Evolutionary conservation across 1,140 invertebrate genomes (phyloP), one percentile per base, ranked within the genome.

Genomic region (Drosophila lowei): DNA sequence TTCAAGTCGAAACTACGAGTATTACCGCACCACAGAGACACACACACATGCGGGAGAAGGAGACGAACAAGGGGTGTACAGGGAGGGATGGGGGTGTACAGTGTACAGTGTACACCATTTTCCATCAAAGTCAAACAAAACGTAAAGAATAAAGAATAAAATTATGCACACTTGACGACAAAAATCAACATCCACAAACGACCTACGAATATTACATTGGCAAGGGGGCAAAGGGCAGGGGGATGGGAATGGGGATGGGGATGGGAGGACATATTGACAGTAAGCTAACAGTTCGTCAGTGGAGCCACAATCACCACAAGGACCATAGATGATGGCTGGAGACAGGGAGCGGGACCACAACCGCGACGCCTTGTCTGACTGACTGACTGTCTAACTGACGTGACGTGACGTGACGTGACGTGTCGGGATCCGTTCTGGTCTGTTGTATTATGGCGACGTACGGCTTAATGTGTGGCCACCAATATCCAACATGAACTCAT

Each of bases 241-340:
- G 6, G 28, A 6, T 5, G n/a, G 34, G 2, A 7, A 0, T 5
- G 25, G 38, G 23, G 21, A 38, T 13, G 8, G 9, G 21, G 58
- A 48, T 23, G 50, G 54, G 54, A 52, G 49, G 59, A 77, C 65
- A 78, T 83, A 83, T 83, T 83, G 79, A 83, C 79, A 83, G 61
- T 83, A 73, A 83, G 79, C 80, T 83, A 79, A 83, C 79, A 83
- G 71, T 81, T 83, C 74, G 74, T 83, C 79, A 83, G 48, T 67
- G 76, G 42, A 57, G 77, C 77, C 64, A 61, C 30, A 53, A 18
- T 59, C 34, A 38, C 11, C 34, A 13, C 34, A 38, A 47, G 53
- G 61, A 66, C 55, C 16, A 66, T 30, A 48, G 41, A 55, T 61
- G 57, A 81, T 72, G 38, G 57, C 80, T 72, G 38, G 56, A 15